These are phyloP conservation scores for Euzophera pinguis DNA, from an alignment of 2,888 invertebrate species.

Conservation along the genomic window DNA sequence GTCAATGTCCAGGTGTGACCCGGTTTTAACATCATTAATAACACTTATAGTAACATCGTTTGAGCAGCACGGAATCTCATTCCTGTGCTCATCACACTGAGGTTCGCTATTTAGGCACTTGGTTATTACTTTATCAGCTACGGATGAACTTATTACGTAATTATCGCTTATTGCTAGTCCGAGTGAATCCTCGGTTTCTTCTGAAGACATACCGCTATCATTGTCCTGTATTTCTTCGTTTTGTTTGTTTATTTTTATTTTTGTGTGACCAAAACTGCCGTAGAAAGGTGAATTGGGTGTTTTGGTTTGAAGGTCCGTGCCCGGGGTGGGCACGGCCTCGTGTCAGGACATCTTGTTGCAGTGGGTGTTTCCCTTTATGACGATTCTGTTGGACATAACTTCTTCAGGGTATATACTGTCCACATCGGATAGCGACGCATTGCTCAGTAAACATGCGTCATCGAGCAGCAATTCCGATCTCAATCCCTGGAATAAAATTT, in stretches of 20 bases:
- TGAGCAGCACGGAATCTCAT: conserved; percentile 75
- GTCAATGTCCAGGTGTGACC: conserved; percentile 27
- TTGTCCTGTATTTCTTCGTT: conserved; percentile 34
- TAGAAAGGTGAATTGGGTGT: conserved; percentile 44
- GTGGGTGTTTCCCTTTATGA: conserved; percentile 58
- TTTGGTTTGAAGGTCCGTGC: conserved; percentile 48
- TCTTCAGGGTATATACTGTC: conserved; percentile 56
- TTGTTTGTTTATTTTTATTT: conserved; percentile 37
- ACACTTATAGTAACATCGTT: conserved; percentile 55
- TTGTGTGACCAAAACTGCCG: conserved; percentile 64
- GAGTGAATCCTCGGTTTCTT: conserved; percentile 66
- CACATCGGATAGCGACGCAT: conserved; percentile 54
- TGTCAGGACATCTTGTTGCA: conserved; percentile 65
- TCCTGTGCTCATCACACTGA: conserved; percentile 56
- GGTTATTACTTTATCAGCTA: conserved; percentile 48
- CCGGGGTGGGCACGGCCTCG: conserved; percentile 67
- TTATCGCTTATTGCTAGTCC: conserved; percentile 47
- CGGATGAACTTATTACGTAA: conserved; percentile 41
- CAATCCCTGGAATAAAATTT: conserved; percentile 52
- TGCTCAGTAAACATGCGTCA: conserved; percentile 58
- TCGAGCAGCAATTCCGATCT: conserved; percentile 63
- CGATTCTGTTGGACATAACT: conserved; percentile 48
- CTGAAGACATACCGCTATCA: conserved; percentile 73
- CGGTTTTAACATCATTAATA: conserved; percentile 38
- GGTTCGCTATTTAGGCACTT: conserved; percentile 72